Evolutionary conservation across 2,113 vertebrate genomes (phyloP).

Genomic region (Aythya baeri): DNA sequence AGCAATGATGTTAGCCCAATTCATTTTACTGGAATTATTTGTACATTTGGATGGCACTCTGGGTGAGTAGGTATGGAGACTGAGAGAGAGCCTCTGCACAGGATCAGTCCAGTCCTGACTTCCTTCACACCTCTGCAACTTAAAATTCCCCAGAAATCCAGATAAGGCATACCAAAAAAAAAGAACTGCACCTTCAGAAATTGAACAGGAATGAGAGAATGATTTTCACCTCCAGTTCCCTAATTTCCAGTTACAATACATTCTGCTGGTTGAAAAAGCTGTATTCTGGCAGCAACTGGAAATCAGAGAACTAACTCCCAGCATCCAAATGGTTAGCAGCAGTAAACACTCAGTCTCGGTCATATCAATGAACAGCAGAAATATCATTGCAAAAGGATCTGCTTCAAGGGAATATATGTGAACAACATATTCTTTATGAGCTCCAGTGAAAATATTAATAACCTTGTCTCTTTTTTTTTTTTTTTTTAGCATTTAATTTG

Average conservation of each 20-base stretch:
- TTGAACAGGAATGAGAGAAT: not conserved
- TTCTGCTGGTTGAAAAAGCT: not conserved
- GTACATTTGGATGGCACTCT: not conserved
- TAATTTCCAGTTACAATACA: not conserved
- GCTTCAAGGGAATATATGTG: not conserved
- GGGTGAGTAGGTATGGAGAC: not conserved
- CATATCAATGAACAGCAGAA: not conserved
- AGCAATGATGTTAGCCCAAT: not conserved
- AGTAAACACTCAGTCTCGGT: not conserved
- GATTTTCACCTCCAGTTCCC: not conserved
- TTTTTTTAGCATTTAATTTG: not conserved
- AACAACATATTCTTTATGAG: not conserved
- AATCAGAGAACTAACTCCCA: not conserved
- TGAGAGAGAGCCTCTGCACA: rapidly evolving
- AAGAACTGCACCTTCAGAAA: not conserved
- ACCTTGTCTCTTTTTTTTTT: not conserved
- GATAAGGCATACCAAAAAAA: not conserved
- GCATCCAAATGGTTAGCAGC: not conserved
- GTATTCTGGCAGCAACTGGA: not conserved
- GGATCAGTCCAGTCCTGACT: not conserved
- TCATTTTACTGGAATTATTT: not conserved
- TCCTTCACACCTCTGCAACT: not conserved
- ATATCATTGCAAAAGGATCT: not conserved
- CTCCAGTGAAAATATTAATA: not conserved
- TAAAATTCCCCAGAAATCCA: not conserved